Base-by-base conservation (phyloP, 2,797 vertebrate species). In the Pangasius macronema region DNA sequence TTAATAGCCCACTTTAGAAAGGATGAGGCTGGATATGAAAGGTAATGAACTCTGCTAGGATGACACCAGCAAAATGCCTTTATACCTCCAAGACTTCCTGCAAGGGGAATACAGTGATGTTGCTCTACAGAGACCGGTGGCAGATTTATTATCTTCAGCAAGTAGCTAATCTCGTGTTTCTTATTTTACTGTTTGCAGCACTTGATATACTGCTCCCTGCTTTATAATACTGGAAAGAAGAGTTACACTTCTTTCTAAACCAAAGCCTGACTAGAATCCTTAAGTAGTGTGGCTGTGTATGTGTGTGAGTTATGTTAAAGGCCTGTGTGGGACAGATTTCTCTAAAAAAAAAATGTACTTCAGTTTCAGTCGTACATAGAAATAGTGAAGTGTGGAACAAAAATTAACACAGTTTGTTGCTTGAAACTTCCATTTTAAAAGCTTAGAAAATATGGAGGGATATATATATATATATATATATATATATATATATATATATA, bases 1-100 rank as follows among this genome's bases (percentile, higher is more conserved):
- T 94, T 95, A 95, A 96, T 95, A 93, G 94, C 92, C 94, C 95
- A 94, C 94, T 95, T 93, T 94, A 94, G 90, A 88, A 92, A 91
- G 93, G 92, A 95, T 94, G 92, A 95, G 94, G 94, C 93, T 92
- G 93, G 93, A 94, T 95, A 94, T 94, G 92, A 94, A 94, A 95
- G 92, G 93, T 95, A 95, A 95, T 96, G 94, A 95, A 95, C 93
- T 94, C 93, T 87, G 91, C 88, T 92, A 90, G 90, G 93, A 93
- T 93, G 90, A 83, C 91, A 91, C 86, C 82, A 86, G 91, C 87
- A 83, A 85, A 89, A 84, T 87, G 92, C 63, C 86, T 90, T 70
- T 89, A 87, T 82, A 88, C 86, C 85, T 87, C 89, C 89, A 89
- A 89, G n/a, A 59, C 73, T 88, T 86, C 85, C 85, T 82, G 81